Conservation (phyloP, 2,113 vertebrate species). For the Oreochromis spilurus region DNA sequence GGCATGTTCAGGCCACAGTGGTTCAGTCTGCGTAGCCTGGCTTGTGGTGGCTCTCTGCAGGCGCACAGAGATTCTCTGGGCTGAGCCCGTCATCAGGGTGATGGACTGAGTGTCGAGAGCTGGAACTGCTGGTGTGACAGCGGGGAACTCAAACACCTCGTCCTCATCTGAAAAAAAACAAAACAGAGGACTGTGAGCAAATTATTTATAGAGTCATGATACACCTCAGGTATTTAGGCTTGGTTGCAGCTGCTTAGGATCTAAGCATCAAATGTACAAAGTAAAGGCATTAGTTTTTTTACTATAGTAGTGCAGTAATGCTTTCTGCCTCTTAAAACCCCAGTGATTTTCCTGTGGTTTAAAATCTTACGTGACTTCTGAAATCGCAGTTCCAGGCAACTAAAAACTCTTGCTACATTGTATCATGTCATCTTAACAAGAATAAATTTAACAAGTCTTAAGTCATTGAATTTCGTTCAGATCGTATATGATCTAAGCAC, state of each 20-base stretch:
- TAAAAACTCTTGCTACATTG: background rate
- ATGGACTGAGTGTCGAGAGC: conserved; percentile 82
- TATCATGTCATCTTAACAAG: background rate
- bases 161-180: conserved; percentile 77
- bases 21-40: conserved; percentile 93
- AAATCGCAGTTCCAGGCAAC: accelerated
- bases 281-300: accelerated
- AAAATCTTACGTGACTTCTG: background rate
- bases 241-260: background rate
- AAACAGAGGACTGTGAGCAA: background rate
- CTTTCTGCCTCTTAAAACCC: background rate
- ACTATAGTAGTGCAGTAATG: background rate
- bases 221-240: background rate
- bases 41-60: conserved; percentile 88
- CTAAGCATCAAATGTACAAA: background rate
- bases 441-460: background rate
- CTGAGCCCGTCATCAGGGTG: conserved; percentile 89
- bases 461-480: accelerated
- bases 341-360: background rate
- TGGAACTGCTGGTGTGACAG: conserved; percentile 65
- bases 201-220: background rate
- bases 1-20: conserved; percentile 84
- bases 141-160: conserved; percentile 89
- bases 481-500: background rate
- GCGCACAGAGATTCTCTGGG: conserved; percentile 89